Evolutionary conservation across 2,888 invertebrate genomes (phyloP), one percentile per base, ranked within the genome.

Genomic region (Epicampocera succincta): DNA sequence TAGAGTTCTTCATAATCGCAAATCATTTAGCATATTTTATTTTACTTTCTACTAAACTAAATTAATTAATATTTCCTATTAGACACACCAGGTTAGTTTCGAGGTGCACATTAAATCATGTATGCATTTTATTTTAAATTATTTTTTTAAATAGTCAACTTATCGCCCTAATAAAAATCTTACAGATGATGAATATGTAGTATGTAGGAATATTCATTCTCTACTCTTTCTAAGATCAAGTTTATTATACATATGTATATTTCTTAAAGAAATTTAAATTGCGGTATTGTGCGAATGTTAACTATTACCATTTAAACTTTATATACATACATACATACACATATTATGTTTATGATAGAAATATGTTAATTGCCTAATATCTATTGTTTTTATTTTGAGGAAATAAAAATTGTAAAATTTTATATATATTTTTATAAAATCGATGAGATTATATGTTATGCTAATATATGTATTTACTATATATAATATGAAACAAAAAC

Each of bases 241-340:
- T 78, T 77, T 65, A 83, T 80, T 76, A 80, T 77, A 79, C 54
- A 87, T 89, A 89, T 89, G 89, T 89, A 89, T 89, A 89, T 89
- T 89, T 89, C 89, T 89, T 89, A 89, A 89, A 89, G 89, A 89
- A 89, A 89, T 89, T 89, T 87, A 87, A 89, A 89, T 89, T 89
- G 86, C 89, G 89, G 89, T 87, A 88, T 89, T 88, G 84, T 87
- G 89, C 89, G 89, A 78, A 88, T 87, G 89, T 88, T 89, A 88
- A 81, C 83, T 83, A 83, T 71, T 83, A 79, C 72, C 72, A 79
- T 72, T 76, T 79, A 79, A 83, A 76, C 60, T 76, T 66, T 83
- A 83, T 72, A 82, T 44, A 79, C 8, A 83, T 68, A 78, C 60
- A 79, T 33, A 33, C 68, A 79, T 68, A 60, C 48, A 76, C 60